Evolutionary conservation across 2,797 vertebrate genomes (phyloP).

Genomic region (Sciaenops ocellatus): DNA sequence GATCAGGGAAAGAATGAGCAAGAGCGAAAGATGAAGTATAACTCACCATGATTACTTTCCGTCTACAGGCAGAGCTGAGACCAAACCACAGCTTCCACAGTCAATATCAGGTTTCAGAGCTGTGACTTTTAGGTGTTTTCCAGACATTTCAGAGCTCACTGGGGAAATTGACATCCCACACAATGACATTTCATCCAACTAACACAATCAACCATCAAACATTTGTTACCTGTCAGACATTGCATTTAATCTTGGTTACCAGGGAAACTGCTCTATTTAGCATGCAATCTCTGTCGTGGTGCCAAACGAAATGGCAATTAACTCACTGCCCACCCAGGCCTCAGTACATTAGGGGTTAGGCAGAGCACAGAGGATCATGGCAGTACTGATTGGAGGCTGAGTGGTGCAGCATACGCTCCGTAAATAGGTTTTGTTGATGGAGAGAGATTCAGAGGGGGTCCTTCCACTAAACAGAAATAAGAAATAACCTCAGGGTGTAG

Average conservation of each 20-base stretch:
- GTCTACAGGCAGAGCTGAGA: conserved; percentile 45
- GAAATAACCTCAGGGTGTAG: conserved; percentile 16
- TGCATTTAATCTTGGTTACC: conserved; percentile 49
- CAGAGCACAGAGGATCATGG: conserved; percentile 27
- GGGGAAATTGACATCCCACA: conserved; percentile 43
- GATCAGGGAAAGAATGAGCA: conserved; percentile 48
- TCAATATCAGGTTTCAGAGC: conserved; percentile 46
- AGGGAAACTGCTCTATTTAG: conserved; percentile 63
- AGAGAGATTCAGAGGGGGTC: conserved; percentile 10
- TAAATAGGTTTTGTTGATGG: conserved; percentile 48
- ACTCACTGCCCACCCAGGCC: conserved; percentile 25
- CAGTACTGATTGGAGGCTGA: conserved; percentile 33
- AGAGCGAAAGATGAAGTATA: conserved; percentile 27
- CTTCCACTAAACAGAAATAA: conserved; percentile 15
- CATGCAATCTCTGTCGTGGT: conserved; percentile 43
- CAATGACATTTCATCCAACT: conserved; percentile 35
- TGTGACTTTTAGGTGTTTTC: conserved; percentile 66
- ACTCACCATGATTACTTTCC: conserved; percentile 47
- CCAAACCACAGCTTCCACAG: conserved; percentile 52
- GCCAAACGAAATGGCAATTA: conserved; percentile 69
- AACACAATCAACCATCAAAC: conserved; percentile 19
- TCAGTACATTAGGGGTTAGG: conserved; percentile 35
- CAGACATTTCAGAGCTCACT: conserved; percentile 43
- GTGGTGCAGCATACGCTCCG: conserved; percentile 12
- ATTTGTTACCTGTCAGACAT: conserved; percentile 20